Evolutionary conservation across 1,140 invertebrate species (phyloP), one percentile per base, ranked within the genome.

Genomic region (Drosophila gunungcola): DNA sequence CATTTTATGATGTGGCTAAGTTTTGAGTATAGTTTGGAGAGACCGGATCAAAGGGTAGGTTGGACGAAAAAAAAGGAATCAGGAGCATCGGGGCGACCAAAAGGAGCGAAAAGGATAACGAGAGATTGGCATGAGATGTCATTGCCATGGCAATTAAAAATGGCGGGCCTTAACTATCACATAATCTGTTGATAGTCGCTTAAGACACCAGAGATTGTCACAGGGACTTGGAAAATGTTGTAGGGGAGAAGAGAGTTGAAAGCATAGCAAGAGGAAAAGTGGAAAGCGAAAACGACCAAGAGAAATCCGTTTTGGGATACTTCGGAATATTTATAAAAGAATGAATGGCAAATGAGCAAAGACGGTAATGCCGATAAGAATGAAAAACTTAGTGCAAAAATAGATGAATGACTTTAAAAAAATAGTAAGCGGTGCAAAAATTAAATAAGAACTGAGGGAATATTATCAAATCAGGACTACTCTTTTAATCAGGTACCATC

Each of bases 141-240:
- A 75, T 85, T 85, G 81, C 78, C 64, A 70, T 73, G 73, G 78
- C 74, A 85, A 85, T 85, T 85, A 85, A 85, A 85, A 85, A 85
- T 86, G 74, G 52, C 73, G 60, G 57, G 69, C 73, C 78, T 77
- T 73, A 80, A 84, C 81, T 80, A 67, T 78, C 60, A 38, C 80
- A 51, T 69, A 84, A 84, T 68, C 77, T 85, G 62, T 85, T 73
- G 52, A 81, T 80, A 80, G 77, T 69, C 81, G 36, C 75, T 78
- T 52, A 75, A 83, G 75, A 58, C 57, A 69, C 67, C 34, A 60
- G 49, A 57, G 55, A 80, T 74, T 55, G 69, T 58, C 32, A 41
- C 60, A 39, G 64, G 46, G 10, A 21, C 38, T 49, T 21, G 21
- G 10, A 43, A 51, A 64, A 39, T 16, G 7, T 32, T 32, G 6